phyloP scores from a whole-genome alignment of 2,113 vertebrate genomes.

The Strigops habroptila region DNA sequence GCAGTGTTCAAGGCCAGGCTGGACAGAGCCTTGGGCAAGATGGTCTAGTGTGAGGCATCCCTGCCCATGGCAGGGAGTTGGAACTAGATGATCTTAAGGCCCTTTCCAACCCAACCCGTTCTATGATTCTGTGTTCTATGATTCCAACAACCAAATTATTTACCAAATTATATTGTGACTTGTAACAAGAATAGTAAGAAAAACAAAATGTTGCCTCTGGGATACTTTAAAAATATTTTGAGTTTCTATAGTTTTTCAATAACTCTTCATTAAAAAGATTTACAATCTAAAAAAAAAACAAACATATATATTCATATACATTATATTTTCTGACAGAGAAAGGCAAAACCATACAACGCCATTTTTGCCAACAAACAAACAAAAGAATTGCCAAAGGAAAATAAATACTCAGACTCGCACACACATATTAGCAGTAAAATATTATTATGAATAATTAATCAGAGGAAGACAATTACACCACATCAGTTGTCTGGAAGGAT shows the following conservation, averaged over 20 bases:
- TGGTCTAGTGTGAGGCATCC: not conserved
- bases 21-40: not conserved
- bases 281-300: not conserved
- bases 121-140: not conserved
- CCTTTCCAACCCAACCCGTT: not conserved
- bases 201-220: not conserved
- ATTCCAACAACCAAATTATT: not conserved
- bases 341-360: not conserved
- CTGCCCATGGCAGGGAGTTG: not conserved
- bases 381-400: not conserved
- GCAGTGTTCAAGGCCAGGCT: not conserved
- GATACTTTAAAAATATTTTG: not conserved
- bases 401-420: not conserved
- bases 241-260: not conserved
- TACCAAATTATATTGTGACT: not conserved
- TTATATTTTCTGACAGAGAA: not conserved
- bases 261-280: not conserved
- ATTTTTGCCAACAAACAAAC: not conserved
- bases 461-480: not conserved
- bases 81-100: not conserved
- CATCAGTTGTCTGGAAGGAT: not conserved
- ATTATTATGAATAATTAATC: not conserved
- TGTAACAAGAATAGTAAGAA: not conserved
- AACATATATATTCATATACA: not conserved
- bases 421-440: not conserved